Evolutionary conservation across 2,888 invertebrate species (phyloP).

Genomic region (Spisula subtruncata): DNA sequence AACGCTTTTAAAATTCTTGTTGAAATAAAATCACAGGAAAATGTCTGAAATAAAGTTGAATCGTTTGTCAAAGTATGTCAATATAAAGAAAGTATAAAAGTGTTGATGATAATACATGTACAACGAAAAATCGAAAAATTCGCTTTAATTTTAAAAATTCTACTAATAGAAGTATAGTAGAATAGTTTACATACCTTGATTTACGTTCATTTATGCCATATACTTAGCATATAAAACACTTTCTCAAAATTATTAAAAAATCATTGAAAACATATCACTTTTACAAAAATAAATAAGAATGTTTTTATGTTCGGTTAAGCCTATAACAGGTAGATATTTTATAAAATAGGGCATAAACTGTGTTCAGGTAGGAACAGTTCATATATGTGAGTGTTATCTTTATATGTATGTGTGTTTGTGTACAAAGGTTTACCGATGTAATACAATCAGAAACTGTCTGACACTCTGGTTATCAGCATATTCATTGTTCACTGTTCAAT

Average conservation of each 20-base stretch:
- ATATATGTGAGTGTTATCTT: background rate
- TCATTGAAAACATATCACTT: too few relatives aligned
- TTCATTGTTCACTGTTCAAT: background rate
- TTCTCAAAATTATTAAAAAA: too few relatives aligned
- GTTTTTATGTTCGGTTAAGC: too few relatives aligned
- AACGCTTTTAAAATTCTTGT: too few relatives aligned
- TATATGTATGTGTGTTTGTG: background rate
- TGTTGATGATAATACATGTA: too few relatives aligned
- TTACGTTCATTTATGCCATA: conserved; percentile 5
- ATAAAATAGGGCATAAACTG: background rate
- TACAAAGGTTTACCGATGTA: background rate
- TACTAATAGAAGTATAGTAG: background rate
- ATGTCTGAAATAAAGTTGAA: too few relatives aligned
- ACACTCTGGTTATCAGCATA: background rate
- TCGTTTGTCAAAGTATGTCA: too few relatives aligned
- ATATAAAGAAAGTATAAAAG: too few relatives aligned
- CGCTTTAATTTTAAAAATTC: background rate
- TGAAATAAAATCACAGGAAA: too few relatives aligned
- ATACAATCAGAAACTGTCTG: background rate
- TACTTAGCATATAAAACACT: background rate
- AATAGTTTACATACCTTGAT: background rate
- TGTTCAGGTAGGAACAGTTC: background rate
- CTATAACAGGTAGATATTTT: background rate
- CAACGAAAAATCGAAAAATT: too few relatives aligned
- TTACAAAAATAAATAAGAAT: too few relatives aligned